These are phyloP conservation scores for Ceratina calcarata DNA, from an alignment of 1,140 invertebrate genomes.

Conservation along the genomic window DNA sequence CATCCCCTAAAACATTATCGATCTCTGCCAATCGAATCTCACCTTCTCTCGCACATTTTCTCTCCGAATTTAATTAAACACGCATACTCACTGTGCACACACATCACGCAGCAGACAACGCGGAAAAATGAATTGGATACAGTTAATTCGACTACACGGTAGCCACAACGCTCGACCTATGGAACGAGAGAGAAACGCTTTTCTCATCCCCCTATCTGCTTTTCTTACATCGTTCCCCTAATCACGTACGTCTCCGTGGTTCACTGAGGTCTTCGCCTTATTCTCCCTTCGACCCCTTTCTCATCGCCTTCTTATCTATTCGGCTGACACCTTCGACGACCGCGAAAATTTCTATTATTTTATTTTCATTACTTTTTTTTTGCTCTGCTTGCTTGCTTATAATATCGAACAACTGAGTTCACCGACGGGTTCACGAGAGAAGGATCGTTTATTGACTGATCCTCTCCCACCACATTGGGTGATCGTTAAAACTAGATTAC, in stretches of 20 bases:
- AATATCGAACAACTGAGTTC: conserved; percentile 68
- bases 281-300: not conserved
- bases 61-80: conserved; percentile 24
- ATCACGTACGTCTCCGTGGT: conserved; percentile 52
- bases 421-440: conserved; percentile 58
- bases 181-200: conserved; percentile 60
- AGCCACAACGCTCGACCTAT: conserved; percentile 67
- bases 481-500: conserved; percentile 64
- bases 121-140: conserved; percentile 54
- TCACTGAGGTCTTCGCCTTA: conserved; percentile 37
- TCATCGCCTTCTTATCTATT: not conserved
- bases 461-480: conserved; percentile 62
- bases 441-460: conserved; percentile 59
- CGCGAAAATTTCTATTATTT: conserved; percentile 39
- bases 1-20: conserved; percentile 33
- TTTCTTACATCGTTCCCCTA: conserved; percentile 48
- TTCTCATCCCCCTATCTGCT: conserved; percentile 45
- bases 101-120: conserved; percentile 23
- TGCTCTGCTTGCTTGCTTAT: conserved; percentile 20
- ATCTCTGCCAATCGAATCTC: not conserved
- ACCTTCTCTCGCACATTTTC: conserved; percentile 41
- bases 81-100: conserved; percentile 1
- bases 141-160: conserved; percentile 66
- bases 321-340: conserved; percentile 43
- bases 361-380: conserved; percentile 1